A percentile compares a stretch with the other conserved stretches of the same genome.
phyloP scores from a whole-genome alignment of 2,797 vertebrate genomes.

The Serranus cabrilla region DNA sequence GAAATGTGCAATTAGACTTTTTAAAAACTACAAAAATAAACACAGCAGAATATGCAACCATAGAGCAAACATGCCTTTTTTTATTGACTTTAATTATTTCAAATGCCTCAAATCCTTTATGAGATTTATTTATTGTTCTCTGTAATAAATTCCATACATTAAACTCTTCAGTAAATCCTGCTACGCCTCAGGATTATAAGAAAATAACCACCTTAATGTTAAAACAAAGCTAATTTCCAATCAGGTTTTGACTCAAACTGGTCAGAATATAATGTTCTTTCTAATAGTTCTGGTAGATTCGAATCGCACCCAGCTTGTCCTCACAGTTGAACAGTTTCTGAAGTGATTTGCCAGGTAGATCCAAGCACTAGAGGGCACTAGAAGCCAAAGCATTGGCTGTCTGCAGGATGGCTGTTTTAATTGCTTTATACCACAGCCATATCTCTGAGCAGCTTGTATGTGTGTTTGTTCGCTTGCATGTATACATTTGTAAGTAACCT shows the following conservation, averaged over 20 bases:
- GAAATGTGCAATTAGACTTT: not conserved
- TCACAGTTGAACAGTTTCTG: slow-evolving; percentile 40
- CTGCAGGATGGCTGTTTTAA: slow-evolving; percentile 40
- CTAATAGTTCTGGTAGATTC: slow-evolving; percentile 1
- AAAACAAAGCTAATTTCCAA: not conserved
- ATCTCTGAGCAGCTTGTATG: slow-evolving; percentile 55
- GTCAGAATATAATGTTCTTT: not conserved
- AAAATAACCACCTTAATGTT: not conserved
- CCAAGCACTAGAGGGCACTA: slow-evolving; percentile 86
- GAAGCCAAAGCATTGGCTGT: slow-evolving; percentile 75
- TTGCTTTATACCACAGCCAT: slow-evolving; percentile 52
- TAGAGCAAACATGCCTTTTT: not conserved
- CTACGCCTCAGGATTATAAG: not conserved
- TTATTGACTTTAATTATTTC: not conserved
- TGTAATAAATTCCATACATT: not conserved
- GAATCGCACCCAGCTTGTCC: slow-evolving; percentile 24
- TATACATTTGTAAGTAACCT: slow-evolving; percentile 68
- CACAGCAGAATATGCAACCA: not conserved
- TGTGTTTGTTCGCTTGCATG: slow-evolving; percentile 62
- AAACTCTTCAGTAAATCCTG: not conserved
- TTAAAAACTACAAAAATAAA: not conserved
- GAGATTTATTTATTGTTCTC: slow-evolving; percentile 4
- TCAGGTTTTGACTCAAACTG: not conserved
- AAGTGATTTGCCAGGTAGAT: slow-evolving; percentile 33
- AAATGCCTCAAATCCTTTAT: not conserved